These are phyloP conservation scores for Polyommatus iphigenia DNA, from an alignment of 2,888 invertebrate species.

Conservation along the genomic window DNA sequence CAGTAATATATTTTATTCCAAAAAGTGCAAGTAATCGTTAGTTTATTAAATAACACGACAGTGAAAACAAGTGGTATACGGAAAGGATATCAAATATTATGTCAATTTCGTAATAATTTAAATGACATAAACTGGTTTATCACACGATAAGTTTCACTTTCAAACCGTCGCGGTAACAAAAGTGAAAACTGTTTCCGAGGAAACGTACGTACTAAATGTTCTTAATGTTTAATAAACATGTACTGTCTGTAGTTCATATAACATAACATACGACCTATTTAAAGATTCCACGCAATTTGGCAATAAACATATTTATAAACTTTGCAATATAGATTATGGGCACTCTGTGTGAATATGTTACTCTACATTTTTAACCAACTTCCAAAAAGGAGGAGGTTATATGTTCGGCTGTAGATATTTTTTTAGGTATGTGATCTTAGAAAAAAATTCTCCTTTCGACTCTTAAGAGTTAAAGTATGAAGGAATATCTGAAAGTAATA, in stretches of 20 bases:
- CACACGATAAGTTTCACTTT: conserved; percentile 39
- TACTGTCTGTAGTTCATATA: neutral
- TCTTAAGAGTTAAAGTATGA: too few relatives aligned
- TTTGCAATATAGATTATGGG: neutral
- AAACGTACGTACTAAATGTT: conserved; percentile 30
- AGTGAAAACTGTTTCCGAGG: conserved; percentile 40
- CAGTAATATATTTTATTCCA: too few relatives aligned
- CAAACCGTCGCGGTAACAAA: conserved; percentile 35
- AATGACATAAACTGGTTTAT: conserved; percentile 28
- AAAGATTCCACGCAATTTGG: neutral
- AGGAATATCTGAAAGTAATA: too few relatives aligned
- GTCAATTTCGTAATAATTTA: conserved; percentile 26
- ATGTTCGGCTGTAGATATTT: too few relatives aligned
- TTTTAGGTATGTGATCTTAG: neutral
- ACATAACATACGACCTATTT: neutral
- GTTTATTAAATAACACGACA: neutral
- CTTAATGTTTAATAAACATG: conserved; percentile 21
- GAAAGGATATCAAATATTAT: conserved; percentile 24
- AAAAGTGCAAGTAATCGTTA: conserved; percentile 7
- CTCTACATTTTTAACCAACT: neutral
- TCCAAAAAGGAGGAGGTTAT: too few relatives aligned
- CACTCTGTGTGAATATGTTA: neutral
- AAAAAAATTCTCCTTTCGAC: too few relatives aligned
- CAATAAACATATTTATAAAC: neutral
- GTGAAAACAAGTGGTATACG: conserved; percentile 2